Base-by-base conservation (phyloP, 92 coral and sea anemone genomes). In the Chrysogorgia sp. region DNA sequence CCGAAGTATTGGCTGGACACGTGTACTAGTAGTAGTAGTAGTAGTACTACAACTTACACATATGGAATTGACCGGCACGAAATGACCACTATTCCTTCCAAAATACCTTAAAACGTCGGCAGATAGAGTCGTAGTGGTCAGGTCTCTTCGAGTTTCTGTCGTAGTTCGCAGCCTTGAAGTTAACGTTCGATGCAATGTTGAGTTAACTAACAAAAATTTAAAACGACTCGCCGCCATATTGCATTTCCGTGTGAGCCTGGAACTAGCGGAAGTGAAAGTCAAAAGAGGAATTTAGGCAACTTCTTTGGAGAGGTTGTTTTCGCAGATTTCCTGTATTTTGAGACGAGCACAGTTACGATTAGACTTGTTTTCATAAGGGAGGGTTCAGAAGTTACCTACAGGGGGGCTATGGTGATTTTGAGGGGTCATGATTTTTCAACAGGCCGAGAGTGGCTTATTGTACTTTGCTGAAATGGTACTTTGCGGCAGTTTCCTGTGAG, bases 201-300 rank as follows among this genome's bases (percentile, higher is more conserved):
- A 69, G 26, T 12, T 47, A 24, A 33, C 15, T 12, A 6, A 69
- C 9, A 37, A 9, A 28, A 34, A 26, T 69, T 48, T 69, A 69
- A 69, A 2, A 69, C n/a, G 0, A 45, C 55, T 3, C 41, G 59
- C 25, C 76, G 76, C 76, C 76, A 69, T 69, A 25, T 69, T 69
- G 43, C 22, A 40, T 15, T 20, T 19, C 5, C 2, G 40, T 9
- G 40, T 14, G 67, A 59, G 67, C 15, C 10, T 61, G 40, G 40
- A 61, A 61, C 67, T 28, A 61, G 67, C n/a, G 56, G 21, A 14
- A 48, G 5, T 30, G 28, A 32, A 35, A n/a, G n/a, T n/a, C n/a
- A n/a, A n/a, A n/a, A n/a, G n/a, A n/a, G n/a, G n/a, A n/a, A n/a
- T n/a, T n/a, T n/a, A n/a, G n/a, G n/a, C n/a, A n/a, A n/a, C n/a